Base-by-base conservation (phyloP, 2,113 vertebrate genomes). In the Callorhinus ursinus region DNA sequence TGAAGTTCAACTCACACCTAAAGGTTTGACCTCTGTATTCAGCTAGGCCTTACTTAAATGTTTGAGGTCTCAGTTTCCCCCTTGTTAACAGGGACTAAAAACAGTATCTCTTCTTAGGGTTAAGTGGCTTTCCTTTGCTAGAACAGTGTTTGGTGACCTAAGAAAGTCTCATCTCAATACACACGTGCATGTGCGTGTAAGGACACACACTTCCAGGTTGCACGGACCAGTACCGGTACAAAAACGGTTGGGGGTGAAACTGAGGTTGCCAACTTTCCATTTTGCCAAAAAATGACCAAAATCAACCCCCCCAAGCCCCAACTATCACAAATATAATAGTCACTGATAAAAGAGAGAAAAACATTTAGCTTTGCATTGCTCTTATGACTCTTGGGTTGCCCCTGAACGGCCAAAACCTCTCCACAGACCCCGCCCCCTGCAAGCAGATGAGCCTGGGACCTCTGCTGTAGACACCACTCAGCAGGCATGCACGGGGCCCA, bases 231-330 rank as follows among this genome's bases (percentile, higher is more conserved):
- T 49, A 90, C 63, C 13, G 16, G 49, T 82, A 90, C 21, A 21
- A 82, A 89, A 71, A 28, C 4, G 2, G 74, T 9, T 49, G 26
- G 3, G 15, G 42, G 74, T 28, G 2, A 24, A 61, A 90, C 61
- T 59, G 33, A 96, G 49, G 15, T 42, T 46, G 76, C 39, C 33
- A 90, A 74, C 7, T 53, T 97, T 95, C 59, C 31, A 33, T 84
- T 95, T 95, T 63, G 67, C 53, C 19, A 61, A 57, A 61, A 88
- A 63, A 65, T 4, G 42, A 82, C 19, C 22, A 11, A 51, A 49
- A 51, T 51, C 7, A 72, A 90, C 46, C 1, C 46, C 7, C 46
- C 39, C 39, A 72, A 10, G 39, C 39, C 33, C 39, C 72, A 87
- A 7, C 42, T 36, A 90, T 87, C 72, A 61, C 0, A 76, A 83